phyloP scores from a whole-genome alignment of 2,113 vertebrate genomes.

The Sus scrofa region DNA sequence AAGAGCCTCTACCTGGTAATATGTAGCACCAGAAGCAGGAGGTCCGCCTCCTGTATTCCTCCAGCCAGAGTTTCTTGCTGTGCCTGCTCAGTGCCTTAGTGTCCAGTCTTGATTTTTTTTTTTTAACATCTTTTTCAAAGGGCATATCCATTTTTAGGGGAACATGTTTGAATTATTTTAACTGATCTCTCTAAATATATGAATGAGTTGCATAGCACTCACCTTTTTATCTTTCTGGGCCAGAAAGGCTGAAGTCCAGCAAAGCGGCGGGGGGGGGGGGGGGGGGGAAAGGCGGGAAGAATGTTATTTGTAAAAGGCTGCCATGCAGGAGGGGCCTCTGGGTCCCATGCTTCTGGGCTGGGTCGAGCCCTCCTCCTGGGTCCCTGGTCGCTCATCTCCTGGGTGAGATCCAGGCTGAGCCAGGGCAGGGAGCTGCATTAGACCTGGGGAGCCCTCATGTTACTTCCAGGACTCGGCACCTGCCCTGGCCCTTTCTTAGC shows the following conservation, averaged over 20 bases:
- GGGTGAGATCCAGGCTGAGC: neutral
- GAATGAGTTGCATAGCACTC: neutral
- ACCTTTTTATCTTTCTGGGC: neutral
- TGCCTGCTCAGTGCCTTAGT: neutral
- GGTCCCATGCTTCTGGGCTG: too few relatives aligned
- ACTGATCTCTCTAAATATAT: neutral
- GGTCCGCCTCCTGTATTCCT: neutral
- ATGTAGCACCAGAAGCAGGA: neutral
- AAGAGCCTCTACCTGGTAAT: neutral
- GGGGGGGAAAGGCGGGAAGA: too few relatives aligned
- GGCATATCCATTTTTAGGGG: neutral
- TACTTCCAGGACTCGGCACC: neutral
- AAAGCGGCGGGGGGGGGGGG: too few relatives aligned
- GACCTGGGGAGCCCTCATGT: neutral
- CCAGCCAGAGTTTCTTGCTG: too few relatives aligned
- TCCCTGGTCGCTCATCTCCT: neutral
- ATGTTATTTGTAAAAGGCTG: neutral
- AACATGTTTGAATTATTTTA: neutral
- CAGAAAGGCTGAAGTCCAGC: neutral
- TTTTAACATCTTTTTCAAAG: neutral
- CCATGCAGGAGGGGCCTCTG: neutral
- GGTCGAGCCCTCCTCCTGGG: fast-evolving
- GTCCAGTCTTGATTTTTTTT: neutral
- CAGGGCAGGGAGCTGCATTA: neutral
- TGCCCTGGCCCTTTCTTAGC: neutral